Base-by-base conservation (phyloP, 2,797 vertebrate species). In the Streptopelia turtur region DNA sequence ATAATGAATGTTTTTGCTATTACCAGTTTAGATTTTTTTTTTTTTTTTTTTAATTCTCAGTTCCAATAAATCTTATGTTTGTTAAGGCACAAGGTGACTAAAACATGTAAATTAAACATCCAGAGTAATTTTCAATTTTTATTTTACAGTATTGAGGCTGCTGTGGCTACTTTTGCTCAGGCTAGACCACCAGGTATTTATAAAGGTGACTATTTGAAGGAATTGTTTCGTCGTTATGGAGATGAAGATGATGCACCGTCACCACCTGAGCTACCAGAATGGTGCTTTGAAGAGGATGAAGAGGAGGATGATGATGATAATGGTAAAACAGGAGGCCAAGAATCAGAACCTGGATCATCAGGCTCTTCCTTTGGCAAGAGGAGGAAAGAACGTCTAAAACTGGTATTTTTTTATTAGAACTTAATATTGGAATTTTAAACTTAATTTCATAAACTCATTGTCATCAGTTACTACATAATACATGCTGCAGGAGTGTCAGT, bases 141-240 rank as follows among this genome's bases (percentile, higher is more conserved):
- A 35, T 96, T 98, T 94, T 27, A 41, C 98, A 99, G 99, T 89
- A 83, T 99, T 71, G 99, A 99, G 97, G 99, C 99, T 95, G 99
- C 99, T 57, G 99, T 99, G 93, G 99, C 98, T 61, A 99, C 98
- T 79, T 99, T 99, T 96, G 97, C 98, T 91, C 98, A 99, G 95
- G 98, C 99, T 89, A 98, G 99, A 84, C 98, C 99, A 65, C 99
- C 99, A 12, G 99, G 99, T 97, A 99, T 99, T 98, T 99, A 99
- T 97, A 99, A 99, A 98, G 99, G 97, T 78, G 99, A 99, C 95
- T 99, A 99, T 98, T 98, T 99, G 97, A 99, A 99, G 97, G 99
- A 99, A 96, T 98, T 99, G 52, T 99, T 99, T 95, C 98, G 98
- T 95, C 99, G 99, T 83, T 99, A 99, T 11, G 99, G 99, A 2